These are phyloP conservation scores for Bombus balteatus DNA, from an alignment of 1,140 invertebrate species.

Conservation along the genomic window DNA sequence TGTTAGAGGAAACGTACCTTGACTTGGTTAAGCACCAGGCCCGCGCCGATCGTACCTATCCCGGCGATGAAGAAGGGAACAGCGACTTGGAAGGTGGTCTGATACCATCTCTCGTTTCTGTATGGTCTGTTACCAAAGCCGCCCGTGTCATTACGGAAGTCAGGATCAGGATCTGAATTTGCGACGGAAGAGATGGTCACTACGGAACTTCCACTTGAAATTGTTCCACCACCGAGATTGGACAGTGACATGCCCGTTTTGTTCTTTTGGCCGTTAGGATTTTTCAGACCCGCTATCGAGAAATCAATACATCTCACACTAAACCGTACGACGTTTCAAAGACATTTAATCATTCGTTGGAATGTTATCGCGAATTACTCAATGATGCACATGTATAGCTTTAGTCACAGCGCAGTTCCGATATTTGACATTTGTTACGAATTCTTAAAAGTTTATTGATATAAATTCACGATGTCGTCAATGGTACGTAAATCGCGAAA, in stretches of 20 bases:
- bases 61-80: slow-evolving; percentile 97
- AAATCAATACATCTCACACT: slow-evolving; percentile 48
- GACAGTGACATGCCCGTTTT: slow-evolving; percentile 47
- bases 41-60: slow-evolving; percentile 96
- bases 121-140: slow-evolving; percentile 67
- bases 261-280: slow-evolving; percentile 51
- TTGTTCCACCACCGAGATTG: slow-evolving; percentile 66
- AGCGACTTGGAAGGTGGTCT: slow-evolving; percentile 92
- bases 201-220: slow-evolving; percentile 78
- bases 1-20: slow-evolving; percentile 84
- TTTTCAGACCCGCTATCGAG: slow-evolving; percentile 71
- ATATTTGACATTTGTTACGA: not conserved
- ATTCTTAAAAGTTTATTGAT: too few species aligned
- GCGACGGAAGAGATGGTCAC: slow-evolving; percentile 75
- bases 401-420: not conserved
- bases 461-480: not conserved
- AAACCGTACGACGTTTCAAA: slow-evolving; percentile 7
- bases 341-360: not conserved
- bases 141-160: slow-evolving; percentile 39
- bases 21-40: slow-evolving; percentile 91
- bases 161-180: slow-evolving; percentile 75
- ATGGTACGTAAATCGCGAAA: not conserved
- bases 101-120: slow-evolving; percentile 89
- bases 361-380: not conserved
- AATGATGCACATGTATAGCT: not conserved